Conservation (phyloP, 2,888 invertebrate species). For the Cheilosia pagana region DNA sequence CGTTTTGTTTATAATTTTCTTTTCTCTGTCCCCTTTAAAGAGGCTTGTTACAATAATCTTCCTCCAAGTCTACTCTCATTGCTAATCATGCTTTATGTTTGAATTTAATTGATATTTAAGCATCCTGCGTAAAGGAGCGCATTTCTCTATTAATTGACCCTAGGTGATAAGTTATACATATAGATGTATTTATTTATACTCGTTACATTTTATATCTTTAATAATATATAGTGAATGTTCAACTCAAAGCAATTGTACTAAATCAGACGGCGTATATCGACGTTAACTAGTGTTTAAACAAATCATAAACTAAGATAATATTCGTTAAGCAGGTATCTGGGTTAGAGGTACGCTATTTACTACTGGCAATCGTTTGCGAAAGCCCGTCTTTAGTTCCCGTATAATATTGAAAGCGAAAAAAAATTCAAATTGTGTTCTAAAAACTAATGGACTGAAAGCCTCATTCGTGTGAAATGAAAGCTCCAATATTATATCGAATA, state of each 20-base stretch:
- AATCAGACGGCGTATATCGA: conserved; percentile 56
- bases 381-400: conserved; percentile 5
- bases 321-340: conserved; percentile 54
- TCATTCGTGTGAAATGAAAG: conserved; percentile 7
- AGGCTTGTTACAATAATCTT: conserved; percentile 55
- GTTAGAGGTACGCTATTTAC: conserved; percentile 46
- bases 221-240: conserved; percentile 60
- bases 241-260: conserved; percentile 59
- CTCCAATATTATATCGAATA: conserved; percentile 9
- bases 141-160: conserved; percentile 69
- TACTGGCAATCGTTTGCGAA: conserved; percentile 16
- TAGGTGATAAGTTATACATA: conserved; percentile 65
- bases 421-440: not conserved
- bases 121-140: conserved; percentile 62
- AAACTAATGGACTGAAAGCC: conserved; percentile 54
- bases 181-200: conserved; percentile 42
- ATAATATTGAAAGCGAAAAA: too few species aligned
- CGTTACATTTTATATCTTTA: conserved; percentile 33
- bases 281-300: conserved; percentile 18
- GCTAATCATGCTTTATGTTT: conserved; percentile 30
- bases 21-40: conserved; percentile 25
- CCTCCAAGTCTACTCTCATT: conserved; percentile 62
- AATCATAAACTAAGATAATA: conserved; percentile 47
- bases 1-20: conserved; percentile 8
- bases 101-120: conserved; percentile 59